Conservation (phyloP, 2,113 vertebrate genomes). For the Chloebia gouldiae region DNA sequence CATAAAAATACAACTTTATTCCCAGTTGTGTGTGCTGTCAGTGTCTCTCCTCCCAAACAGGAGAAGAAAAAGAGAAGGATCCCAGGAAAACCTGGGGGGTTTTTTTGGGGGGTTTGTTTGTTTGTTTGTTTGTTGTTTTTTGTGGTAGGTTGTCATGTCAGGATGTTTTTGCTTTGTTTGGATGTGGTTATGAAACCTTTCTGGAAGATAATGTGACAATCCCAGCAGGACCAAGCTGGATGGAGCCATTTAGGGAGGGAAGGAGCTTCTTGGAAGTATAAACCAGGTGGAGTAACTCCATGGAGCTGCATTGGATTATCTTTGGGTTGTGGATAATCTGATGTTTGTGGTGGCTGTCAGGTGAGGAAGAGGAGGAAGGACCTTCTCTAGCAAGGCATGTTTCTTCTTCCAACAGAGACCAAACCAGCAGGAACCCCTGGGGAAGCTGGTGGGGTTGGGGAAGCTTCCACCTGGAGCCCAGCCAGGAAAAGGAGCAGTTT, state of each 20-base stretch:
- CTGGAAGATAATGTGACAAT: fast-evolving
- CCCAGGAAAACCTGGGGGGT: neutral
- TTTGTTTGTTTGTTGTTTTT: too few species aligned
- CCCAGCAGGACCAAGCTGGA: neutral
- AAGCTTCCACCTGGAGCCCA: neutral
- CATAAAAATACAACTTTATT: neutral
- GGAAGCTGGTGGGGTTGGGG: neutral
- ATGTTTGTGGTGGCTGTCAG: neutral
- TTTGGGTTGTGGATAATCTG: neutral
- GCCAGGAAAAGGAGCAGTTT: neutral
- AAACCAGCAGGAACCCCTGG: neutral
- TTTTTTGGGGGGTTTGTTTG: neutral
- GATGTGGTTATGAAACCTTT: neutral
- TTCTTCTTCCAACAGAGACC: neutral
- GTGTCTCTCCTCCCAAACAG: neutral
- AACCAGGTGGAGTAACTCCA: neutral
- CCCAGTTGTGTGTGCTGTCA: neutral
- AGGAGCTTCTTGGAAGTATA: neutral
- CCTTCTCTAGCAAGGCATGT: neutral
- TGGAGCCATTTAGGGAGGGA: neutral
- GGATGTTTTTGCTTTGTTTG: neutral
- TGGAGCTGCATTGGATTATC: neutral
- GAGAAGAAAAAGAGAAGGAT: neutral
- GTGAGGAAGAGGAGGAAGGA: neutral
- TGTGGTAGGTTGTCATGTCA: neutral